Evolutionary conservation across 2,113 vertebrate genomes (phyloP).

Genomic region (Myotis lucifugus): DNA sequence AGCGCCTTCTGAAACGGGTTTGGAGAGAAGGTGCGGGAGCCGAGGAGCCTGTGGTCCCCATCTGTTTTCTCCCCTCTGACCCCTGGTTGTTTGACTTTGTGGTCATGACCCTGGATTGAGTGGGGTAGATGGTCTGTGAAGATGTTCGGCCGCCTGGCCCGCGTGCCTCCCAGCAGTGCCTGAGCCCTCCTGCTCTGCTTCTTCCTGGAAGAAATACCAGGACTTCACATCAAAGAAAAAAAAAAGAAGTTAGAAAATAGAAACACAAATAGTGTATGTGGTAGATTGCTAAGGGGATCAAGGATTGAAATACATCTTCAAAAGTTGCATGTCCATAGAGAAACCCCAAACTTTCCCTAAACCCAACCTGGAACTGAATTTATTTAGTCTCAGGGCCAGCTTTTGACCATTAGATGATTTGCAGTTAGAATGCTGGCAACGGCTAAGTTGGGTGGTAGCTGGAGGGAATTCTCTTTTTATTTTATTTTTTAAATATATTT

Average conservation of each 20-base stretch:
- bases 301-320: slow-evolving; percentile 49
- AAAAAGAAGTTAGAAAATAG: slow-evolving; percentile 55
- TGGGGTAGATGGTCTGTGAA: neutral
- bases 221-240: neutral
- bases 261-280: slow-evolving; percentile 50
- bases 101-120: neutral
- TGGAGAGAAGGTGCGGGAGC: neutral
- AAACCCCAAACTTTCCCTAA: slow-evolving; percentile 37
- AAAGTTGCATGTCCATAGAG: slow-evolving; percentile 21
- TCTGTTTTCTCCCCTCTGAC: slow-evolving; percentile 78
- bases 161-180: neutral
- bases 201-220: slow-evolving; percentile 51
- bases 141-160: neutral
- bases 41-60: neutral
- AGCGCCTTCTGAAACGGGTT: neutral
- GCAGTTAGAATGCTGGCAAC: slow-evolving; percentile 34
- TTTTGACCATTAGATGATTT: slow-evolving; percentile 53
- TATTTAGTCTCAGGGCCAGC: slow-evolving; percentile 48
- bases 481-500: too few species aligned
- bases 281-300: slow-evolving; percentile 42
- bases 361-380: slow-evolving; percentile 46
- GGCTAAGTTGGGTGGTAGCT: neutral
- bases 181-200: slow-evolving; percentile 24
- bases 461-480: slow-evolving; percentile 38
- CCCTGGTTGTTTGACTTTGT: slow-evolving; percentile 46